Base-by-base conservation (phyloP, 2,888 invertebrate genomes). In the Diadegma fenestrale region DNA sequence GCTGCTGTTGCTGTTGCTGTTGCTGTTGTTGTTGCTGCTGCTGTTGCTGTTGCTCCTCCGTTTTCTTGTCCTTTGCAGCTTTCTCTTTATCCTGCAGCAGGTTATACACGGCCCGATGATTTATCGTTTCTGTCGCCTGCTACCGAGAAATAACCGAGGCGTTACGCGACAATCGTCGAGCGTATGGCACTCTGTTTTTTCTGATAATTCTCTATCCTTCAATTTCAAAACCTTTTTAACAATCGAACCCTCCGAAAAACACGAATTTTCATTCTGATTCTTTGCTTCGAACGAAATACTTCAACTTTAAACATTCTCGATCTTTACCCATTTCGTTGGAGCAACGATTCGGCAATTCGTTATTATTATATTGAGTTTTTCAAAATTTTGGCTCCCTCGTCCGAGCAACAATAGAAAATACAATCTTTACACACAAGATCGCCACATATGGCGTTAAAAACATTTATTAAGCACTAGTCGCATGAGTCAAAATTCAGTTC, bases 11-110 rank as follows among this genome's bases (percentile, higher is more conserved):
- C 85, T 85, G 85, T 22, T 88, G 88, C 66, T 68, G 91, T 90
- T 95, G 95, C 88, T 95, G 95, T 14, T 94, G 92, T 89, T 95
- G 95, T 85, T 85, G 85, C 30, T 88, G 88, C 66, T 95, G 94
- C 93, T 95, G 94, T 79, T 89, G 89, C 41, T 91, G 88, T 1
- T 93, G 91, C 66, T 94, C 93, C 26, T 93, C 92, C 0, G 89
- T 82, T 66, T 93, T 92, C 69, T 93, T 93, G 19, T 94, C 94
- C 43, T 93, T 93, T 51, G 82, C 88, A 63, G 84, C 86, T 78
- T 93, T 93, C 72, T 93, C 93, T 73, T 92, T 93, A 61, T 94
- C 94, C 89, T 94, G 94, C 51, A 93, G 89, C 45, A 94, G 90
- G 88, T 93, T 93, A 89, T 92, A 93, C 78, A 93, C 93, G 82